Evolutionary conservation across 2,888 invertebrate genomes (phyloP).

Genomic region (Luperina nickerlii): DNA sequence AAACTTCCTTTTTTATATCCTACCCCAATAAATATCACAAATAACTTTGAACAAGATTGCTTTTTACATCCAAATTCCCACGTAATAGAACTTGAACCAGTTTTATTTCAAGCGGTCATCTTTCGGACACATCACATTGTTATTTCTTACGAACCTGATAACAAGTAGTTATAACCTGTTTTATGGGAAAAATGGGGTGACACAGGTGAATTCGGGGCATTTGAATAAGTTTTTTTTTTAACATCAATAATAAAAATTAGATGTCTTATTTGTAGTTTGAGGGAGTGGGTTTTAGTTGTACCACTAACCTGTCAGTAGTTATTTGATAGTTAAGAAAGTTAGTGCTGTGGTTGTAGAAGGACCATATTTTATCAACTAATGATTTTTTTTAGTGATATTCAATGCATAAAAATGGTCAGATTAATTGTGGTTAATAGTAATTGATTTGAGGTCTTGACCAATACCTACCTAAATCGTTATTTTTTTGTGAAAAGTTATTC

Average conservation of each 20-base stretch:
- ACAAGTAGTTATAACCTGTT: constrained; percentile 42
- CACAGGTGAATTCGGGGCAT: constrained; percentile 64
- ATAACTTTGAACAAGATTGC: constrained; percentile 44
- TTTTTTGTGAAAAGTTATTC: not conserved
- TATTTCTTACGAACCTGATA: constrained; percentile 63
- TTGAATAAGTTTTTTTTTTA: constrained; percentile 18
- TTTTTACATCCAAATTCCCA: constrained; percentile 65
- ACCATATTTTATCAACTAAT: not conserved
- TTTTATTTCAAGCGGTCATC: constrained; percentile 58
- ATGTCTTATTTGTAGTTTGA: constrained; percentile 16
- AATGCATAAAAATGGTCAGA: not conserved
- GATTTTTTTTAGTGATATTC: not conserved
- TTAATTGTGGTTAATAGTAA: not conserved
- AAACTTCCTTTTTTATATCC: not conserved
- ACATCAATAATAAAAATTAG: constrained; percentile 22
- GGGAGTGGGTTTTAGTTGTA: constrained; percentile 4
- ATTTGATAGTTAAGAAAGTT: constrained; percentile 24
- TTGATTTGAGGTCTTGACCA: not conserved
- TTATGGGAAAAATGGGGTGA: constrained; percentile 55
- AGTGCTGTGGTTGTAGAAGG: not conserved
- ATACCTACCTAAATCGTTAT: not conserved
- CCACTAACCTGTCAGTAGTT: constrained; percentile 28
- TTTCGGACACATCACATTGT: constrained; percentile 52
- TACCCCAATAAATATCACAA: constrained; percentile 19
- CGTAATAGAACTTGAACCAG: constrained; percentile 59